Conservation (phyloP, 2,888 invertebrate species). For the Aplocera efformata region DNA sequence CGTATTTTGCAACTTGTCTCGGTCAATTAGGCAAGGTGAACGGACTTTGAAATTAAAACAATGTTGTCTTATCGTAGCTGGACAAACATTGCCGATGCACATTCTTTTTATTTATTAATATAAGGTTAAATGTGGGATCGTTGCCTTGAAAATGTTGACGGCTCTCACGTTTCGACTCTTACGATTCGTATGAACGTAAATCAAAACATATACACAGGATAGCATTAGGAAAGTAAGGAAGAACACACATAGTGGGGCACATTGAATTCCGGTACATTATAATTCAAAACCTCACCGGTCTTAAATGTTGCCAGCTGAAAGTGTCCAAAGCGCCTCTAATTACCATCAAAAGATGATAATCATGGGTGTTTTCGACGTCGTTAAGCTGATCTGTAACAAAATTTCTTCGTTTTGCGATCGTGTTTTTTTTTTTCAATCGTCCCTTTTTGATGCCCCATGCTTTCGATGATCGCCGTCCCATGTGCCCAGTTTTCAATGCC, state of each 20-base stretch:
- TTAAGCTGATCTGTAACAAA: slow-evolving; percentile 80
- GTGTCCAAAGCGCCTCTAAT: slow-evolving; percentile 74
- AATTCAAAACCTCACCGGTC: slow-evolving; percentile 74
- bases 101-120: background rate
- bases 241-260: slow-evolving; percentile 56
- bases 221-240: slow-evolving; percentile 35
- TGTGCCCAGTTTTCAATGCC: slow-evolving; percentile 46
- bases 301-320: slow-evolving; percentile 68
- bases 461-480: slow-evolving; percentile 50
- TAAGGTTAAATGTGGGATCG: too few species aligned
- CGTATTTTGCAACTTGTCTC: slow-evolving; percentile 27
- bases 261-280: slow-evolving; percentile 61
- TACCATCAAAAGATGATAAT: slow-evolving; percentile 81
- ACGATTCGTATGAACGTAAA: slow-evolving; percentile 3
- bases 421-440: slow-evolving; percentile 49
- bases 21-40: slow-evolving; percentile 31
- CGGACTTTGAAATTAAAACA: slow-evolving; percentile 18
- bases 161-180: background rate
- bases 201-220: slow-evolving; percentile 26
- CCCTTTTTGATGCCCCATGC: slow-evolving; percentile 64
- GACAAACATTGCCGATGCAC: background rate
- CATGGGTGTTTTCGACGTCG: slow-evolving; percentile 80
- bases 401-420: slow-evolving; percentile 76
- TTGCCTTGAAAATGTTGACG: too few species aligned
- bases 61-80: slow-evolving; percentile 1